Evolutionary conservation across 1,140 invertebrate genomes (phyloP).

Genomic region (Drepana arcuata): DNA sequence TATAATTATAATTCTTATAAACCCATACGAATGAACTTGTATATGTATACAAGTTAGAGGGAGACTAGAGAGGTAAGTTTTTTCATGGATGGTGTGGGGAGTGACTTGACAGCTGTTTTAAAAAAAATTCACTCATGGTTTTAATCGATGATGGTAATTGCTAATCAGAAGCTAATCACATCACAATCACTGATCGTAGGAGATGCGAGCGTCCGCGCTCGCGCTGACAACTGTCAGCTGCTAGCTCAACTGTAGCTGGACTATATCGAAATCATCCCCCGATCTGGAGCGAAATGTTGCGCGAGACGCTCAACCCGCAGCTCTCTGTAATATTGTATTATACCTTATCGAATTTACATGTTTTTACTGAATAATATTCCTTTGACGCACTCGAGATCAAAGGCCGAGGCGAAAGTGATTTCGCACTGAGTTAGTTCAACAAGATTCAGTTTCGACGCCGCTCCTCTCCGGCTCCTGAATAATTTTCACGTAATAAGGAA

Average conservation of each 20-base stretch:
- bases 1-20: neutral
- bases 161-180: neutral
- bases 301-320: conserved; percentile 31
- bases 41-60: neutral
- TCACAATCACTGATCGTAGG: too few species aligned
- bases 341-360: conserved; percentile 72
- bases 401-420: conserved; percentile 66
- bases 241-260: conserved; percentile 25
- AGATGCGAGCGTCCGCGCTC: too few species aligned
- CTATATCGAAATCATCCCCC: conserved; percentile 40
- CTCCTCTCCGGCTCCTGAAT: conserved; percentile 51
- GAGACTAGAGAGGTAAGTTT: neutral
- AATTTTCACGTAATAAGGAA: conserved; percentile 68
- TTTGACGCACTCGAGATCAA: conserved; percentile 67
- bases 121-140: neutral
- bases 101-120: too few species aligned
- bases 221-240: too few species aligned
- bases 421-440: conserved; percentile 68
- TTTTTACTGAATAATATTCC: conserved; percentile 72
- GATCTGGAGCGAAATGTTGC: conserved; percentile 28
- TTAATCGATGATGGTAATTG: neutral
- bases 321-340: conserved; percentile 67
- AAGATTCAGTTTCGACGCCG: conserved; percentile 58
- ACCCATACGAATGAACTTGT: neutral
- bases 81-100: neutral